Conservation (phyloP, 1,140 invertebrate species). For the Gonioctena quinquepunctata region DNA sequence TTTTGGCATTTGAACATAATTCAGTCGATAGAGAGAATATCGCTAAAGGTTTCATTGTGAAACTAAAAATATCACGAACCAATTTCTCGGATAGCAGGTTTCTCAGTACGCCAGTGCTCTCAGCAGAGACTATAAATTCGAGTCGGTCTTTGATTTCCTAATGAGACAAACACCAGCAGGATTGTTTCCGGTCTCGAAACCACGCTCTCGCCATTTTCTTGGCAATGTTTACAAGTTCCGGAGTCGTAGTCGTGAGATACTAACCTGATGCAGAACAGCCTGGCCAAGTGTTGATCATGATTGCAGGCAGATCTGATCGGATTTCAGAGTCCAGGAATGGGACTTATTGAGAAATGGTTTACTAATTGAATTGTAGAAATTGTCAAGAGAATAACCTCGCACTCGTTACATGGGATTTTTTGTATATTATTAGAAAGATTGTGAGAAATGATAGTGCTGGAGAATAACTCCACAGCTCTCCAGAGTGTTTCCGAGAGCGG, state of each 20-base stretch:
- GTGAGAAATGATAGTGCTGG: no score
- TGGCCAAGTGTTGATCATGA: slow-evolving; percentile 32
- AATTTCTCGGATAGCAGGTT: no score
- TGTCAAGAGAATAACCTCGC: no score
- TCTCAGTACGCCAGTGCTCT: not conserved
- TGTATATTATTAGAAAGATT: no score
- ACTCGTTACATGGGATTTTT: no score
- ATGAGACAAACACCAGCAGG: slow-evolving; percentile 41
- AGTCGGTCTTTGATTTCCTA: slow-evolving; percentile 43
- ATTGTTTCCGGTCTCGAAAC: slow-evolving; percentile 33
- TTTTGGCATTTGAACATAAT: no score
- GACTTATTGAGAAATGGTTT: not conserved
- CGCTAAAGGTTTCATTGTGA: no score
- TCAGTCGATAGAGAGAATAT: no score
- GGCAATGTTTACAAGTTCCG: slow-evolving; percentile 36
- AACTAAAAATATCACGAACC: no score
- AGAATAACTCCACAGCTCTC: no score
- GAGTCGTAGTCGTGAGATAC: slow-evolving; percentile 13
- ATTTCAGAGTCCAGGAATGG: not conserved
- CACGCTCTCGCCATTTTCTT: slow-evolving; percentile 26
- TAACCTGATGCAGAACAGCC: slow-evolving; percentile 19
- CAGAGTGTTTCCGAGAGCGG: no score
- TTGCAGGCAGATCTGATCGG: slow-evolving; percentile 21
- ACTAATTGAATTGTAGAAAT: no score
- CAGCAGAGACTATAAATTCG: slow-evolving; percentile 33